Conservation (phyloP, 2,113 vertebrate genomes). For the Otis tarda region DNA sequence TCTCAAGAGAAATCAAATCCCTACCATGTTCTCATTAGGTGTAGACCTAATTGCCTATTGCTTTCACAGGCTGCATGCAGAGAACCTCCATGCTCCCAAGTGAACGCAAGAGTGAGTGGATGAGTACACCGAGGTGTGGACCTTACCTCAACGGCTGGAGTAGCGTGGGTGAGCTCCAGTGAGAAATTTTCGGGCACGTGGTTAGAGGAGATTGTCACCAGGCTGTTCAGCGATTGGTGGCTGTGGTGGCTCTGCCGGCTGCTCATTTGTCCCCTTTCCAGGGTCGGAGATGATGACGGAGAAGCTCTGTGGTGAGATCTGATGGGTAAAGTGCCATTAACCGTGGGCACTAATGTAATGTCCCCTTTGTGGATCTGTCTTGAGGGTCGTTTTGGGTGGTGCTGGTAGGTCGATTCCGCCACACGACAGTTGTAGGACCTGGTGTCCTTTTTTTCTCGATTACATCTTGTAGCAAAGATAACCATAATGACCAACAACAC, state of each 20-base stretch:
- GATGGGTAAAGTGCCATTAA: conserved; percentile 92
- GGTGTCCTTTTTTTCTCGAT: conserved; percentile 92
- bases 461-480: conserved; percentile 92
- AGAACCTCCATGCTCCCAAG: background rate
- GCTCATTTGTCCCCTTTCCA: conserved; percentile 89
- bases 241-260: conserved; percentile 93
- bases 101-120: background rate
- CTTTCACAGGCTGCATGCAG: background rate
- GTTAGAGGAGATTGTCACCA: conserved; percentile 97
- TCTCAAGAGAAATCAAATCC: background rate
- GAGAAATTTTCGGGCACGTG: conserved; percentile 92
- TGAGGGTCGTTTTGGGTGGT: conserved; percentile 94
- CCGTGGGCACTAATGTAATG: conserved; percentile 90
- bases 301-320: conserved; percentile 88
- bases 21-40: background rate
- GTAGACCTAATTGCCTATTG: background rate
- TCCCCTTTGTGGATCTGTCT: conserved; percentile 98
- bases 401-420: conserved; percentile 94
- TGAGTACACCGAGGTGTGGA: background rate
- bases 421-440: conserved; percentile 94
- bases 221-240: conserved; percentile 95
- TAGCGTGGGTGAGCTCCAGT: conserved; percentile 91
- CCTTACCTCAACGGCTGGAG: conserved; percentile 96
- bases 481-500: conserved; percentile 93
- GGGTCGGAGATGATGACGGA: conserved; percentile 87